Percentiles rank a stretch among this genome's conserved stretches.
Conservation (phyloP, 2,113 vertebrate genomes). For the Brevimyrus niger region DNA sequence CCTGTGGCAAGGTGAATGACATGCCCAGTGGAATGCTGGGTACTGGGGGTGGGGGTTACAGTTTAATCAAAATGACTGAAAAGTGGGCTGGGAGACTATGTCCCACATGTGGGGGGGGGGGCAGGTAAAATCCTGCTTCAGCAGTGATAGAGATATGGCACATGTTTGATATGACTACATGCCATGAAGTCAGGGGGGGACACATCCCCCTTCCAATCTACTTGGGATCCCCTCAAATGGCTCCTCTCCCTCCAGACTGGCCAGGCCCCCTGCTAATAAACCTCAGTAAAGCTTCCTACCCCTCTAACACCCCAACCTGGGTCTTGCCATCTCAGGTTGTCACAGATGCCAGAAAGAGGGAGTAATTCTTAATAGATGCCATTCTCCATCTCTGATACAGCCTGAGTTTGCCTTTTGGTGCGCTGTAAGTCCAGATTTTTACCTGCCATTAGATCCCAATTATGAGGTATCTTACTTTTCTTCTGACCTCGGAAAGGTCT, state of each 20-base stretch:
- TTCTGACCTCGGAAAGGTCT: background rate
- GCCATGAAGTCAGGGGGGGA: background rate
- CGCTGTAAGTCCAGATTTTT: background rate
- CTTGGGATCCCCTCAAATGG: background rate
- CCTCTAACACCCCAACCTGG: constrained; percentile 20
- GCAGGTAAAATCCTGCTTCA: background rate
- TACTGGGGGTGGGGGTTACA: background rate
- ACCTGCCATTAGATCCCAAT: background rate
- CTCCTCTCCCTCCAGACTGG: background rate
- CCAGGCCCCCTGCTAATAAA: background rate
- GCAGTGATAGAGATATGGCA: background rate
- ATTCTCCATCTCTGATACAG: background rate
- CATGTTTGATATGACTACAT: background rate
- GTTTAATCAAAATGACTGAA: background rate
- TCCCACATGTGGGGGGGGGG: background rate
- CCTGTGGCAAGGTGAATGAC: background rate
- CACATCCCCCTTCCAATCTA: background rate
- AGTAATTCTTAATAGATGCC: background rate
- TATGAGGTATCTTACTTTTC: background rate
- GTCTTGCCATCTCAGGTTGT: constrained; percentile 44
- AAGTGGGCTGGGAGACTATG: background rate
- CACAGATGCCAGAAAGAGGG: constrained; percentile 44
- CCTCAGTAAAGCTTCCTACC: background rate
- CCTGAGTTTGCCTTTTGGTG: background rate
- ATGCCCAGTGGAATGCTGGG: background rate